phyloP scores from a whole-genome alignment of 1,140 invertebrate genomes.

The Diabrotica virgifera region DNA sequence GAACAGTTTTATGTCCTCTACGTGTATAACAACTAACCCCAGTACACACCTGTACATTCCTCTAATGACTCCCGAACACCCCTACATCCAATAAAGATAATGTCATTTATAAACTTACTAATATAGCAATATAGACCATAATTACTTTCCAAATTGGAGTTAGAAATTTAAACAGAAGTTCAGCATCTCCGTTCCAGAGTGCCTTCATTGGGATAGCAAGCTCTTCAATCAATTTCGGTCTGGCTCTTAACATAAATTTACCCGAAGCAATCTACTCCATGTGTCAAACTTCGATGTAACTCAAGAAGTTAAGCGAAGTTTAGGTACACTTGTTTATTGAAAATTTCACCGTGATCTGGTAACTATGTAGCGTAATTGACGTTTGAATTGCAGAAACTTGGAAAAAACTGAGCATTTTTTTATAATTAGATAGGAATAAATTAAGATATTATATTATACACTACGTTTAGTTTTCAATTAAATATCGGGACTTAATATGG shows the following conservation, averaged over 20 bases:
- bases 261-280: neutral
- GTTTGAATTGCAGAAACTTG: too few relatives aligned
- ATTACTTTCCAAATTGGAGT: neutral
- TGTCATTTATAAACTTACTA: slow-evolving; percentile 1
- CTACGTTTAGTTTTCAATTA: too few relatives aligned
- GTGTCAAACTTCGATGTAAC: slow-evolving; percentile 2
- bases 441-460: too few relatives aligned
- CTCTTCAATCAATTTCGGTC: slow-evolving; percentile 2
- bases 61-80: neutral
- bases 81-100: slow-evolving; percentile 2
- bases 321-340: neutral
- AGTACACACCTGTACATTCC: too few relatives aligned
- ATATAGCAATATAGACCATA: neutral
- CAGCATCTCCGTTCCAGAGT: neutral
- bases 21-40: too few relatives aligned
- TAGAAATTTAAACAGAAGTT: neutral
- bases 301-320: neutral
- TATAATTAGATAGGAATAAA: too few relatives aligned
- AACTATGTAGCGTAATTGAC: too few relatives aligned
- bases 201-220: neutral
- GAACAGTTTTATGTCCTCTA: too few relatives aligned
- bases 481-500: too few relatives aligned
- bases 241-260: slow-evolving; percentile 2
- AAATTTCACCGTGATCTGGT: too few relatives aligned
- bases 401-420: too few relatives aligned